A percentile compares a stretch with the other conserved stretches of the same genome.
These are phyloP conservation scores for Schizothorax lantsangensis DNA, from an alignment of 2,797 vertebrate genomes.

Conservation along the genomic window DNA sequence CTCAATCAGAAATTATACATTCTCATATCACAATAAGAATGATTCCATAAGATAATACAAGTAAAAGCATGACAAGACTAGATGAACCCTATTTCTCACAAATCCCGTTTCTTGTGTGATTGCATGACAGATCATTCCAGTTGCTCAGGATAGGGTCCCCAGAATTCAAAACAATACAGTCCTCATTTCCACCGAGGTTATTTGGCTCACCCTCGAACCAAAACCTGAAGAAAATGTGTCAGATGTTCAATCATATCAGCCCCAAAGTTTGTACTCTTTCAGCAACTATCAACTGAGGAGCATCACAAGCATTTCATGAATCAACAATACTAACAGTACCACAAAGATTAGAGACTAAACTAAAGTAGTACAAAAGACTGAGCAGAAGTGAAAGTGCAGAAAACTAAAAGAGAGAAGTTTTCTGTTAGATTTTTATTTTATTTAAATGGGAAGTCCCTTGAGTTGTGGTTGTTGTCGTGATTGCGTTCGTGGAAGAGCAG, in stretches of 20 bases:
- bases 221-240: not conserved
- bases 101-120: accelerated
- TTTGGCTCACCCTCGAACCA: not conserved
- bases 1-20: too few relatives aligned
- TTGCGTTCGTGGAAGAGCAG: not conserved
- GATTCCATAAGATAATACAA: too few relatives aligned
- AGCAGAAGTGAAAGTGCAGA: not conserved
- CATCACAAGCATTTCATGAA: not conserved
- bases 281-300: not conserved
- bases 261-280: not conserved
- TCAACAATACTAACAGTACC: not conserved
- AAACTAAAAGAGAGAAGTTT: not conserved
- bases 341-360: not conserved
- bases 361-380: not conserved
- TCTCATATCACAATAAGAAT: too few relatives aligned
- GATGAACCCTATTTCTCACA: not conserved
- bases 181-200: accelerated
- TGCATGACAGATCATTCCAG: not conserved
- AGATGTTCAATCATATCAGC: not conserved
- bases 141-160: not conserved
- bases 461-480: not conserved
- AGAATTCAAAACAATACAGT: not conserved
- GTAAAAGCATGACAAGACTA: not conserved
- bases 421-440: not conserved
- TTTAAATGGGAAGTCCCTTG: not conserved